phyloP scores from a whole-genome alignment of 1,140 invertebrate species.

The Pararge aegeria region DNA sequence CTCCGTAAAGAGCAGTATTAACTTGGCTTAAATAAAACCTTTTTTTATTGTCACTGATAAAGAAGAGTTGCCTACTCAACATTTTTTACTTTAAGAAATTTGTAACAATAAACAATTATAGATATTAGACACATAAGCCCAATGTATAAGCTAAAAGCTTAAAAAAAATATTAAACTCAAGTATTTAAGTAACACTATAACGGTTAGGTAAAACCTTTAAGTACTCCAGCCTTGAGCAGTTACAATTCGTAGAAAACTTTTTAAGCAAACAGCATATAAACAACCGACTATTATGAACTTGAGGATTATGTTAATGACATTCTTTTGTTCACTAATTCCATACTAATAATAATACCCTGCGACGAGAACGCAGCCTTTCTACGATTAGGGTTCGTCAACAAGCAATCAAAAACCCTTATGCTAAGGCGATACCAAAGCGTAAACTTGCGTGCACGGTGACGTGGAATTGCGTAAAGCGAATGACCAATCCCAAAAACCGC shows the following conservation, averaged over 20 bases:
- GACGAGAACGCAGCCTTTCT: not conserved
- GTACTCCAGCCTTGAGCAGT: not conserved
- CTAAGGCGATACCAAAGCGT: too few relatives aligned
- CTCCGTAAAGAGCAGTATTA: too few relatives aligned
- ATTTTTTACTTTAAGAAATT: too few relatives aligned
- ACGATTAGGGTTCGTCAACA: not conserved
- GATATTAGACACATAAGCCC: too few relatives aligned
- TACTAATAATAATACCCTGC: constrained; percentile 12
- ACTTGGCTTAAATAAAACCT: too few relatives aligned
- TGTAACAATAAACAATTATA: too few relatives aligned
- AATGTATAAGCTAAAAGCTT: not conserved
- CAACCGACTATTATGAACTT: constrained; percentile 42
- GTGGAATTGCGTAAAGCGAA: too few relatives aligned
- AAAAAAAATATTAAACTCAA: not conserved
- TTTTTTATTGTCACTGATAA: too few relatives aligned
- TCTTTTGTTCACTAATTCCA: constrained; percentile 41
- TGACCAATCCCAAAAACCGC: too few relatives aligned
- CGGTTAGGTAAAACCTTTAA: not conserved
- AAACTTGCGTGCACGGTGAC: too few relatives aligned
- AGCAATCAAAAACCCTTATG: not conserved
- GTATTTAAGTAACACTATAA: not conserved
- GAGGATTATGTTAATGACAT: constrained; percentile 53
- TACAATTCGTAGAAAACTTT: constrained; percentile 16
- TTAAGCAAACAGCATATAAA: constrained; percentile 35
- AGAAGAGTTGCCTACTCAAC: too few relatives aligned